A percentile compares a stretch with the other conserved stretches of the same genome.
phyloP scores from a whole-genome alignment of 1,140 invertebrate species.

The Camponotus pennsylvanicus region DNA sequence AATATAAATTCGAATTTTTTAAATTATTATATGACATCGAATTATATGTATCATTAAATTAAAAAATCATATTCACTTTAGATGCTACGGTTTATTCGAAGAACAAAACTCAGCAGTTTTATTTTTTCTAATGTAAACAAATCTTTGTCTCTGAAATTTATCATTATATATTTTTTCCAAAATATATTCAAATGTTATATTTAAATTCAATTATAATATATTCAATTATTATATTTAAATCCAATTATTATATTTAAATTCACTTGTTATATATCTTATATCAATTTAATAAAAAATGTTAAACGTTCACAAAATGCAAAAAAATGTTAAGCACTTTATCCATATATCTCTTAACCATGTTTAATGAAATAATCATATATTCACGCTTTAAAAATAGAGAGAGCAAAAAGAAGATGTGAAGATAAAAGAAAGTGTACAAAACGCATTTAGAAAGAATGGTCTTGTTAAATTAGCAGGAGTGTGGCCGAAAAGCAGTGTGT shows the following conservation, averaged over 20 bases:
- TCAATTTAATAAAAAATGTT: not conserved
- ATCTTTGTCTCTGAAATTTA: not conserved
- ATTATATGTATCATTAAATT: not conserved
- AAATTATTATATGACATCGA: not conserved
- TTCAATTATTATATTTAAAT: too few species aligned
- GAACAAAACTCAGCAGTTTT: not conserved
- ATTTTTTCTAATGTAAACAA: not conserved
- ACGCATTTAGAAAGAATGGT: constrained; percentile 27
- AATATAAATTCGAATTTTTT: too few species aligned
- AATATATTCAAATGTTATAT: not conserved
- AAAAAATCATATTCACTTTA: not conserved
- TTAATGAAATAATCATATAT: not conserved
- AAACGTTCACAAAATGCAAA: not conserved
- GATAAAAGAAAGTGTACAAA: not conserved
- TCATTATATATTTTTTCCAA: not conserved
- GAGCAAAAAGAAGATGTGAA: not conserved
- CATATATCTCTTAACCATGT: not conserved
- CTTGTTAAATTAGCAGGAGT: constrained; percentile 10
- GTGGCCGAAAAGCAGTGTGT: not conserved
- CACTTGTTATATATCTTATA: too few species aligned
- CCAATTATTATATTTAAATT: too few species aligned
- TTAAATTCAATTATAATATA: too few species aligned
- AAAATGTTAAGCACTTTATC: not conserved
- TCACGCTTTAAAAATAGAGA: not conserved
- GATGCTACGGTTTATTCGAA: not conserved